These are phyloP conservation scores for Drosophila paranaensis DNA, from an alignment of 2,888 invertebrate species.

Conservation along the genomic window DNA sequence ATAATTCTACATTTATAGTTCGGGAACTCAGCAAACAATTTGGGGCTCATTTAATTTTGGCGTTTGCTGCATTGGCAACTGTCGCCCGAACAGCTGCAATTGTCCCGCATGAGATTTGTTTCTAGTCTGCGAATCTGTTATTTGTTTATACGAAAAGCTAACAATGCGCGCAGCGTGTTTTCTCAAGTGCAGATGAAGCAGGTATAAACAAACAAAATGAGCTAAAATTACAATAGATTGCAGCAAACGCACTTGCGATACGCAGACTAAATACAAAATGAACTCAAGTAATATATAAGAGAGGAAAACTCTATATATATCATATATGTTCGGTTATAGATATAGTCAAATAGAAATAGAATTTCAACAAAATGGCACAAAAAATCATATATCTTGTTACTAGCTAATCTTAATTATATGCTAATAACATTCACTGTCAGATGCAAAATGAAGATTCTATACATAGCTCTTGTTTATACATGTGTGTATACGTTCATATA, in stretches of 20 bases:
- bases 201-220: slow-evolving; percentile 24
- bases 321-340: too few species aligned
- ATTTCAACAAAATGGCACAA: too few species aligned
- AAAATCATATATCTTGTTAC: too few species aligned
- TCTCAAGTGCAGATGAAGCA: slow-evolving; percentile 32
- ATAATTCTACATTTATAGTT: slow-evolving; percentile 12
- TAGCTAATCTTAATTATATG: not conserved
- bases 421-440: not conserved
- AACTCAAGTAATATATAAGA: not conserved
- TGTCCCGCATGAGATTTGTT: slow-evolving; percentile 36
- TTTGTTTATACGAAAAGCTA: slow-evolving; percentile 45
- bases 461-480: not conserved
- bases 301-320: not conserved
- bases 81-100: slow-evolving; percentile 55
- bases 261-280: slow-evolving; percentile 14
- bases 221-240: not conserved
- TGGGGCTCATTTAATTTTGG: slow-evolving; percentile 50
- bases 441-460: not conserved
- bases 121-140: slow-evolving; percentile 57
- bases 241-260: slow-evolving; percentile 30
- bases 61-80: slow-evolving; percentile 55
- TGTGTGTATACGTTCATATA: not conserved
- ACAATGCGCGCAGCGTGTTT: slow-evolving; percentile 36
- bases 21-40: slow-evolving; percentile 47
- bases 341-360: too few species aligned